Evolutionary conservation across 1,140 invertebrate genomes (phyloP), one percentile per base, ranked within the genome.

Genomic region (Eciton burchellii): DNA sequence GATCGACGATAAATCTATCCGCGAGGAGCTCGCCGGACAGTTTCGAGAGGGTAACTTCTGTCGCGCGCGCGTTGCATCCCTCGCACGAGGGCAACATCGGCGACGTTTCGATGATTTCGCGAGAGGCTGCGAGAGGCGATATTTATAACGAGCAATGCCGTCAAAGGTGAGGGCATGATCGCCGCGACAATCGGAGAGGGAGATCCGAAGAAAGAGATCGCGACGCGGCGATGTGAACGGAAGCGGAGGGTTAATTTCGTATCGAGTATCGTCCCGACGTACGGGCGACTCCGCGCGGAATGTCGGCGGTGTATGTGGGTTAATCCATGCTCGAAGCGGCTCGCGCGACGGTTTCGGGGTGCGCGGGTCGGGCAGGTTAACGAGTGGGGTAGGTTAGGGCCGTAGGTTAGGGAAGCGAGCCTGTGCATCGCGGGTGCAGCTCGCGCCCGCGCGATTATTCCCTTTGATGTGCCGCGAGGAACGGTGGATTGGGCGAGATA

Each of bases 361-460:
- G 73, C 74, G 85, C 73, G 65, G 79, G 79, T 88, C 87, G 83
- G 83, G n/a, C n/a, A n/a, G n/a, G 83, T 83, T 88, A 88, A 88
- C 87, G 86, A 88, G 88, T 88, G 65, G 86, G 87, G 86, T 88
- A 88, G 87, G 87, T 88, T 88, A 88, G 86, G 79, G 82, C 59
- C 19, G 70, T 12, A 59, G 47, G 41, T 24, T n/a, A n/a, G n/a
- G n/a, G n/a, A n/a, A n/a, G 12, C 16, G 52, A 76, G 63, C 86
- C 71, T 49, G 60, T 59, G 84, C 63, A 82, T 81, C 81, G 81
- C 72, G 74, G 73, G 71, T 59, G 72, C 83, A 82, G n/a, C n/a
- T 47, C 71, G 29, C 60, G 45, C 24, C 19, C 35, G 35, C 81
- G 49, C 52, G 62, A 49, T 77, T 54, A 60, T 66, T 76, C 74